These are phyloP conservation scores for Neoniphon sammara DNA, from an alignment of 2,797 vertebrate species.

Conservation along the genomic window DNA sequence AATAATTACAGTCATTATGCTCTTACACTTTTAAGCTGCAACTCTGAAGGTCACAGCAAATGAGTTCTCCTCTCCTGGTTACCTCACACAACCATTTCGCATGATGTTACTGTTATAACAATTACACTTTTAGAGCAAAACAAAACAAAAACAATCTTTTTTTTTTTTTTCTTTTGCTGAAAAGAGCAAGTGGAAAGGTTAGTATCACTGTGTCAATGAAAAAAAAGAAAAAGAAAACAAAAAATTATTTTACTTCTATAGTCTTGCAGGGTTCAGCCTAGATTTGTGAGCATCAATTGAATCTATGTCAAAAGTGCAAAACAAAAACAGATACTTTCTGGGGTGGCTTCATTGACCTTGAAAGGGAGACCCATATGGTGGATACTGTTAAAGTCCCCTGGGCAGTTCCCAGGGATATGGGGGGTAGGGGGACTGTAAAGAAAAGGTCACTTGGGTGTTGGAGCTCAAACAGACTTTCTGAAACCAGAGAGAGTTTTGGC, in stretches of 20 bases:
- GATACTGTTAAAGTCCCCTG: constrained; percentile 21
- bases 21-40: constrained; percentile 55
- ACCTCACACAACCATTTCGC: constrained; percentile 8
- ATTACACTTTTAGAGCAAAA: background rate
- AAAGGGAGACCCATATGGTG: constrained; percentile 17
- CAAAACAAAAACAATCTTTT: no score
- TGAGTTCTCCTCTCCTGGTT: constrained; percentile 20
- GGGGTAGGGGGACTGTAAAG: constrained; percentile 4
- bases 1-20: constrained; percentile 75
- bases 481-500: constrained; percentile 22
- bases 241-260: background rate
- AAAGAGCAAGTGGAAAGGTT: background rate
- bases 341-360: constrained; percentile 41
- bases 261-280: background rate
- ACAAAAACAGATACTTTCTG: constrained; percentile 23
- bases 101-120: background rate
- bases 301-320: background rate
- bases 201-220: background rate
- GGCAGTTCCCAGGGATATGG: constrained; percentile 20
- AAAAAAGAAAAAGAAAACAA: background rate
- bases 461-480: constrained; percentile 33
- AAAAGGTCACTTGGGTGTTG: constrained; percentile 21
- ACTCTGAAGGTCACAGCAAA: constrained; percentile 67
- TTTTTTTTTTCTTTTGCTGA: no score
- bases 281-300: background rate